phyloP scores from a whole-genome alignment of 2,888 invertebrate genomes.

The Icerya purchasi region DNA sequence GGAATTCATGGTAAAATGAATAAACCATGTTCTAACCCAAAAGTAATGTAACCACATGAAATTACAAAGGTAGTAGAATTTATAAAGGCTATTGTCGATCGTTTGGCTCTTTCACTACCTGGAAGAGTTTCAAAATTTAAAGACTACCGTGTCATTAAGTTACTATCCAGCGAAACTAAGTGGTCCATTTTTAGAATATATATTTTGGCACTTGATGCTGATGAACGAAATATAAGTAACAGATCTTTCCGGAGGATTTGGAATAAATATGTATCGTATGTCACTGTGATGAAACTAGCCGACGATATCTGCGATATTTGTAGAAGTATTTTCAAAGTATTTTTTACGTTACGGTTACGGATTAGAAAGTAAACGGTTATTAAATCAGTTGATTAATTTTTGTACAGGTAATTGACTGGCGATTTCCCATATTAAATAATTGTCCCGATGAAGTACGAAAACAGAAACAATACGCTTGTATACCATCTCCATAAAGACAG shows the following conservation, averaged over 20 bases:
- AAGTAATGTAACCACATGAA: background rate
- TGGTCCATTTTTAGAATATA: background rate
- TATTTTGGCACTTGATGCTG: background rate
- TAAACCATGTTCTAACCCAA: background rate
- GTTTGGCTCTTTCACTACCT: background rate
- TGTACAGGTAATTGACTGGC: too few relatives aligned
- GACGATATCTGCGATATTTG: background rate
- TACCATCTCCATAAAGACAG: too few relatives aligned
- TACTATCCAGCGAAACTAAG: background rate
- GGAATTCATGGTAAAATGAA: background rate
- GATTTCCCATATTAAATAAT: too few relatives aligned
- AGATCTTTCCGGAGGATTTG: background rate
- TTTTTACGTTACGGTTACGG: too few relatives aligned
- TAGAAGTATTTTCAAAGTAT: too few relatives aligned
- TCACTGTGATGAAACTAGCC: background rate
- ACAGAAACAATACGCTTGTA: too few relatives aligned
- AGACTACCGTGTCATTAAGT: background rate
- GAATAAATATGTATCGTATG: background rate
- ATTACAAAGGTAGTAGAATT: background rate
- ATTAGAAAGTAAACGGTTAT: too few relatives aligned
- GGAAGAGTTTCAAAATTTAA: background rate
- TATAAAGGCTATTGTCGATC: background rate
- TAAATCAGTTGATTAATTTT: too few relatives aligned
- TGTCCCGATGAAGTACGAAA: too few relatives aligned
- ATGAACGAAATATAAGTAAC: background rate